phyloP scores from a whole-genome alignment of 2,797 vertebrate species.

The Melanotaenia boesemani region DNA sequence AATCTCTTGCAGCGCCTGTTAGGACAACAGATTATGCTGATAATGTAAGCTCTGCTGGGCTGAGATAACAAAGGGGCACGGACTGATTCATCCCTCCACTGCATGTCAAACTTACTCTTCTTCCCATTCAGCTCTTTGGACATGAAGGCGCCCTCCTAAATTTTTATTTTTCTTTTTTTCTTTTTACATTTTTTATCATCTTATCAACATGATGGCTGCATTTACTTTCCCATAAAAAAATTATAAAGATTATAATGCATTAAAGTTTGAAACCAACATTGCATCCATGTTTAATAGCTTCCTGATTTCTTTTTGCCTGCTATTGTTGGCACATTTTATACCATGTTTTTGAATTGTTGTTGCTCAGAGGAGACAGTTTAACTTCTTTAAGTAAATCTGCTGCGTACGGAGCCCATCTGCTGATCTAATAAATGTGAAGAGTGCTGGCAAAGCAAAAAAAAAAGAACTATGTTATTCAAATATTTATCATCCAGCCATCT shows the following conservation, averaged over 20 bases:
- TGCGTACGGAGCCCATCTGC: background rate
- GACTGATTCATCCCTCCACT: conserved; percentile 7
- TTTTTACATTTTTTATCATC: background rate
- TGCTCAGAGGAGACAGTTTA: background rate
- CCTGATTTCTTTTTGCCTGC: background rate
- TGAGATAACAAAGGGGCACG: conserved; percentile 53
- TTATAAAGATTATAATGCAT: background rate
- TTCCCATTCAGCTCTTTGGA: background rate
- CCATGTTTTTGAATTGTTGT: background rate
- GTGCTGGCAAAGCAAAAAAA: background rate
- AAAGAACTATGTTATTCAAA: background rate
- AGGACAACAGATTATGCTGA: conserved; percentile 46
- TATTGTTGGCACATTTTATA: background rate
- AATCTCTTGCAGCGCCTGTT: conserved; percentile 32
- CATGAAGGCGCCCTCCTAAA: background rate
- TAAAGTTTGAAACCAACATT: background rate
- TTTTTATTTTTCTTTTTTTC: no score
- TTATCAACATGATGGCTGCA: background rate
- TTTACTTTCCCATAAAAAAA: conserved; percentile 6
- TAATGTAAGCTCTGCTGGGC: conserved; percentile 47
- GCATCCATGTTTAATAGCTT: conserved; percentile 6
- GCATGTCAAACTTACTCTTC: conserved; percentile 3
- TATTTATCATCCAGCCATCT: background rate
- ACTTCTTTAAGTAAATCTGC: background rate
- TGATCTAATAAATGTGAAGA: background rate